Evolutionary conservation across 1,140 invertebrate species (phyloP).

Genomic region (Microplitis mediator): DNA sequence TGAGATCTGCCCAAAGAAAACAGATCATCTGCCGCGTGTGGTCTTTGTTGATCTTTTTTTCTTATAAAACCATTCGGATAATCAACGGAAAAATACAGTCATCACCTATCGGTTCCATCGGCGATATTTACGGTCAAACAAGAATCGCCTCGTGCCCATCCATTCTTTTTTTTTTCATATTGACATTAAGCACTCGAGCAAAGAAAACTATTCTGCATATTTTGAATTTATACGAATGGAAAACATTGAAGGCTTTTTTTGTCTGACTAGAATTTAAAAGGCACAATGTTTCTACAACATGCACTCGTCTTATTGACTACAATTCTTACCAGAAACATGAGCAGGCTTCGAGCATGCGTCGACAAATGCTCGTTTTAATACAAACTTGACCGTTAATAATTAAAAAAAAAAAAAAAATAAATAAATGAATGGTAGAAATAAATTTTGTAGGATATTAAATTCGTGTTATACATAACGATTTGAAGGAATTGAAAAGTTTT

Average conservation of each 20-base stretch:
- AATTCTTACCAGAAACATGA: background rate
- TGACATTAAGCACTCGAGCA: slow-evolving; percentile 41
- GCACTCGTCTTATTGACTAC: background rate
- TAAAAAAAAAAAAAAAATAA: background rate
- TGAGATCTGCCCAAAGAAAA: slow-evolving; percentile 5
- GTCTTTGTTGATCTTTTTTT: slow-evolving; percentile 12
- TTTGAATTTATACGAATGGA: slow-evolving; percentile 32
- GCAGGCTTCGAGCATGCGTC: too few species aligned
- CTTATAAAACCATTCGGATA: background rate
- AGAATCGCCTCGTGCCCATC: slow-evolving; percentile 15
- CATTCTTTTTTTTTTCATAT: slow-evolving; percentile 12
- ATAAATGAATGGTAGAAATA: background rate
- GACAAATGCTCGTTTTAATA: background rate
- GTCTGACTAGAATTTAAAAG: background rate
- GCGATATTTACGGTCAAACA: slow-evolving; percentile 28
- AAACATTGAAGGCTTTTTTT: background rate
- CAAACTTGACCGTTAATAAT: background rate
- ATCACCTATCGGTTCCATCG: slow-evolving; percentile 2
- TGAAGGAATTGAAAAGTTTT: too few species aligned
- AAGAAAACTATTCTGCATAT: slow-evolving; percentile 42
- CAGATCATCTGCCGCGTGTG: slow-evolving; percentile 11
- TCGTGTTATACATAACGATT: too few species aligned
- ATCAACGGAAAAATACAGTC: slow-evolving; percentile 8
- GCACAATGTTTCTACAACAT: background rate
- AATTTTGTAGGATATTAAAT: too few species aligned